A percentile compares a stretch with the other conserved stretches of the same genome.
phyloP scores from a whole-genome alignment of 2,888 invertebrate genomes.

The Scrobipalpa atriplicella region DNA sequence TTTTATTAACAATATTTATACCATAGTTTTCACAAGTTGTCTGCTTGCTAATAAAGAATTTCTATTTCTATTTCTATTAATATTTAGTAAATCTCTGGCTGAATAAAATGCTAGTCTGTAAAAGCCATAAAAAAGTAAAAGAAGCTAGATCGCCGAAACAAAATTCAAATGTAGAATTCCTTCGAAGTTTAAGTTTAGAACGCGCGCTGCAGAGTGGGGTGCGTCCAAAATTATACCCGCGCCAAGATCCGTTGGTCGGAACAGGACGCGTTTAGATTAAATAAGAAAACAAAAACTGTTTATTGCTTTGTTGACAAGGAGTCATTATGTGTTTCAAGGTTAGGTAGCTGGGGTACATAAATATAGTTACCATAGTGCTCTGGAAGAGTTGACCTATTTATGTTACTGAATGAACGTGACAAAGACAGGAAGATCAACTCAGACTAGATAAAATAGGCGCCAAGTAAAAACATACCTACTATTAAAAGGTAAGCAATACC shows the following conservation, averaged over 20 bases:
- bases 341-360: neutral
- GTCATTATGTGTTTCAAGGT: neutral
- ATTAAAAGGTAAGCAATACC: too few relatives aligned
- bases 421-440: too few relatives aligned
- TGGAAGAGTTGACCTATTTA: neutral
- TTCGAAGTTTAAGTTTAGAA: constrained; percentile 57
- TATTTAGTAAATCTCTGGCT: too few relatives aligned
- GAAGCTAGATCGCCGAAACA: neutral
- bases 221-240: constrained; percentile 56
- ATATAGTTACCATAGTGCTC: neutral
- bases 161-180: constrained; percentile 39
- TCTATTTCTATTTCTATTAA: too few relatives aligned
- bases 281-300: neutral
- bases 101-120: too few relatives aligned
- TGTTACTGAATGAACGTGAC: too few relatives aligned
- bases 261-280: neutral
- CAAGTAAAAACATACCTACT: too few relatives aligned
- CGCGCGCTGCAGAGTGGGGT: constrained; percentile 50
- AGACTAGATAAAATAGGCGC: too few relatives aligned
- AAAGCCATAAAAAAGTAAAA: neutral
- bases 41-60: too few relatives aligned
- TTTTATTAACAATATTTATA: too few relatives aligned
- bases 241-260: constrained; percentile 62
- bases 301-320: neutral
- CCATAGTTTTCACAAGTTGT: too few relatives aligned